phyloP scores from a whole-genome alignment of 2,888 invertebrate genomes.

The Melanargia galathea region DNA sequence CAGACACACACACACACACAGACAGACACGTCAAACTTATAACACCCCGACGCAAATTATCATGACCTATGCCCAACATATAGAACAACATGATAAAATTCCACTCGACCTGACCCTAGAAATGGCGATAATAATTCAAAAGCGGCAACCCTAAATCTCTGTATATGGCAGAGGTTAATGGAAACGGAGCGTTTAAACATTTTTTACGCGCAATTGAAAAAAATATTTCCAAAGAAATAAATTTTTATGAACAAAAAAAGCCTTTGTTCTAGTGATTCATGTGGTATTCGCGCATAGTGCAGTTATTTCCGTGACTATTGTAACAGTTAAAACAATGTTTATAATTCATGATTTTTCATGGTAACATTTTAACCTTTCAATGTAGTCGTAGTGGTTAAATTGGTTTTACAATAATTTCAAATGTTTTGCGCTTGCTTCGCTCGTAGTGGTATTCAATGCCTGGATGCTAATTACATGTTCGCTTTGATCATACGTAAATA shows the following conservation, averaged over 20 bases:
- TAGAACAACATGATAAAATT: conserved; percentile 37
- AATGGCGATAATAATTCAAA: conserved; percentile 48
- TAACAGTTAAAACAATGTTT: not conserved
- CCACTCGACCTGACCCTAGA: conserved; percentile 30
- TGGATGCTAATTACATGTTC: too few species aligned
- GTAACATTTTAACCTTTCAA: too few species aligned
- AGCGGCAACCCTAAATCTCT: conserved; percentile 60
- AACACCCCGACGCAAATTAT: too few species aligned
- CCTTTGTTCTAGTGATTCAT: conserved; percentile 41
- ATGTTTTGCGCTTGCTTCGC: too few species aligned
- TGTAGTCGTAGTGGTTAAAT: too few species aligned
- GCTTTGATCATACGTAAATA: too few species aligned
- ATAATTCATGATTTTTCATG: too few species aligned
- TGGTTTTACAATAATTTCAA: too few species aligned
- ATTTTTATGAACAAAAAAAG: conserved; percentile 39
- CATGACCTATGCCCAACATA: too few species aligned
- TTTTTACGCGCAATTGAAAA: conserved; percentile 60
- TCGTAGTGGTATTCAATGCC: too few species aligned
- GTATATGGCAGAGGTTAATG: conserved; percentile 61
- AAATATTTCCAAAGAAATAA: conserved; percentile 45
- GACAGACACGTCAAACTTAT: too few species aligned
- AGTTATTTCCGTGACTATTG: conserved; percentile 22
- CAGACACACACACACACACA: too few species aligned
- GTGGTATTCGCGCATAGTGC: conserved; percentile 29
- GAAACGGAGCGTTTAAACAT: conserved; percentile 57